Evolutionary conservation across 2,113 vertebrate species (phyloP).

Genomic region (Cavia porcellus): DNA sequence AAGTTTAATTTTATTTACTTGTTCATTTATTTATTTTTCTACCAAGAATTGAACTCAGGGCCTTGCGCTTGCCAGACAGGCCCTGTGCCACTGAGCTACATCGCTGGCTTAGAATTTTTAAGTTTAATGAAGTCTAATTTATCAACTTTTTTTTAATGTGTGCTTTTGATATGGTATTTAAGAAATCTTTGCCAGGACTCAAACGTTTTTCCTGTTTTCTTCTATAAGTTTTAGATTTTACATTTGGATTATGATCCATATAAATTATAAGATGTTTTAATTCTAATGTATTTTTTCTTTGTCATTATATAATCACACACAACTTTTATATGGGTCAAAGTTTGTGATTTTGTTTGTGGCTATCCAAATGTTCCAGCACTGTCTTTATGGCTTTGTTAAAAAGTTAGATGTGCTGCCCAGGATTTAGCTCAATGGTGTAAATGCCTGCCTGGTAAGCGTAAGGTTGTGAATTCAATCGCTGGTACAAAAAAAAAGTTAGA

Average conservation of each 20-base stretch:
- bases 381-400: neutral
- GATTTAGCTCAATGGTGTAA: no score
- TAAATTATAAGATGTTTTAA: neutral
- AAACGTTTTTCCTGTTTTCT: neutral
- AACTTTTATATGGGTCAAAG: neutral
- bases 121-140: neutral
- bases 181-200: constrained; percentile 9
- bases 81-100: no score
- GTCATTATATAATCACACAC: neutral
- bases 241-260: neutral
- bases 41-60: no score
- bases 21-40: no score
- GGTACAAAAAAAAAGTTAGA: neutral
- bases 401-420: neutral
- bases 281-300: neutral
- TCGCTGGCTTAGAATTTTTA: neutral
- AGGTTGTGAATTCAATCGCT: no score
- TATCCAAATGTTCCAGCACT: neutral
- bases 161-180: neutral
- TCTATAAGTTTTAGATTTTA: neutral
- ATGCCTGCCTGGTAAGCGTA: no score
- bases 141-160: neutral
- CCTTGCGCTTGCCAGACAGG: no score
- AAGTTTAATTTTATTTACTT: no score
- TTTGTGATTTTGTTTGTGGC: neutral